Percentiles rank a stretch among this genome's conserved stretches.
Evolutionary conservation across 2,888 invertebrate genomes (phyloP).

Genomic region (Polydesmus complanatus): DNA sequence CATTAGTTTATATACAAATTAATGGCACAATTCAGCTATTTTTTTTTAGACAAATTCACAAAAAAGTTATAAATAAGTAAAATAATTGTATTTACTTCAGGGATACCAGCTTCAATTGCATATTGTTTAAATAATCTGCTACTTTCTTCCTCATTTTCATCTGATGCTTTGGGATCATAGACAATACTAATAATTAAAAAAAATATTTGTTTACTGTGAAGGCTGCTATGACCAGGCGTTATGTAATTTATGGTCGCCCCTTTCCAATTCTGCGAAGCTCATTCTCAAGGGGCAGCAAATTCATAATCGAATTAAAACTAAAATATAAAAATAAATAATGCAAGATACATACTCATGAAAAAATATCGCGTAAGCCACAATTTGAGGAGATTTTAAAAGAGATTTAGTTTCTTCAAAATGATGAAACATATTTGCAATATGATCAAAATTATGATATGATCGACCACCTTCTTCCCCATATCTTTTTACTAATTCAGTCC

Average conservation of each 20-base stretch:
- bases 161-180: slow-evolving; percentile 41
- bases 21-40: neutral
- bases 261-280: too few species aligned
- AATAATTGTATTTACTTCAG: slow-evolving; percentile 32
- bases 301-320: neutral
- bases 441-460: slow-evolving; percentile 10
- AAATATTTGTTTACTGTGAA: neutral
- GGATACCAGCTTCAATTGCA: slow-evolving; percentile 38
- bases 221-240: neutral
- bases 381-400: slow-evolving; percentile 3
- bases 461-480: slow-evolving; percentile 6
- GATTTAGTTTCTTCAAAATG: slow-evolving; percentile 11
- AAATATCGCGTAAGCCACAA: slow-evolving; percentile 14
- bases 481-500: neutral
- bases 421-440: slow-evolving; percentile 9
- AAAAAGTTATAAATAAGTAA: too few species aligned
- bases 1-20: neutral
- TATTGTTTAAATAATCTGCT: slow-evolving; percentile 40
- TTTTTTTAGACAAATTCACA: neutral
- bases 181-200: slow-evolving; percentile 35
- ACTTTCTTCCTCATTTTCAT: slow-evolving; percentile 42
- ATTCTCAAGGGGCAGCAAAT: neutral
- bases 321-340: neutral
- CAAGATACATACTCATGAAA: slow-evolving; percentile 11
- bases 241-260: too few species aligned